These are phyloP conservation scores for Chauna torquata DNA, from an alignment of 2,113 vertebrate genomes.

Conservation along the genomic window DNA sequence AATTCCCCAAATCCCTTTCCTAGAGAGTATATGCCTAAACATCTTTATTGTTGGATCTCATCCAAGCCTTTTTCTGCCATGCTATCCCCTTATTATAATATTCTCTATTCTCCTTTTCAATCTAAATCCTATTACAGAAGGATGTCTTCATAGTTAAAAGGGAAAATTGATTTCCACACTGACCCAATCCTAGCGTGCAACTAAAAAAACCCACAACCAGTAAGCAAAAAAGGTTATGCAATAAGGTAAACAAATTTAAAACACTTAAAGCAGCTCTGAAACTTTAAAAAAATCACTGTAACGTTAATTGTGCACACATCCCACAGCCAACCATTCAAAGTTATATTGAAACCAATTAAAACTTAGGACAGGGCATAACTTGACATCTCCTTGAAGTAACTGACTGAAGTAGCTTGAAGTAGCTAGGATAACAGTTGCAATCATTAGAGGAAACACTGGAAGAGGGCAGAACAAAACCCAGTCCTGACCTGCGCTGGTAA, in stretches of 20 bases:
- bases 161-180: neutral
- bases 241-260: neutral
- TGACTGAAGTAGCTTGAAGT: neutral
- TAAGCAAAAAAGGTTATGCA: neutral
- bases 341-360: neutral
- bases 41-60: neutral
- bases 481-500: neutral
- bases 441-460: neutral
- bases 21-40: neutral
- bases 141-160: neutral
- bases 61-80: neutral
- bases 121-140: neutral
- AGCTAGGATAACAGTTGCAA: neutral
- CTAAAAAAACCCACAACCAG: neutral
- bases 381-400: neutral
- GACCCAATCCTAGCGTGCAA: neutral
- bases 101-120: neutral
- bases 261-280: neutral
- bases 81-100: neutral
- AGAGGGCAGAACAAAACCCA: neutral
- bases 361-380: neutral
- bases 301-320: neutral
- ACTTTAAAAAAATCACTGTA: neutral
- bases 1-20: slow-evolving; percentile 23
- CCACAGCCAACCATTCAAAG: neutral